These are phyloP conservation scores for Phrynocephalus versicolor DNA, from an alignment of 2,113 vertebrate species.

Conservation along the genomic window DNA sequence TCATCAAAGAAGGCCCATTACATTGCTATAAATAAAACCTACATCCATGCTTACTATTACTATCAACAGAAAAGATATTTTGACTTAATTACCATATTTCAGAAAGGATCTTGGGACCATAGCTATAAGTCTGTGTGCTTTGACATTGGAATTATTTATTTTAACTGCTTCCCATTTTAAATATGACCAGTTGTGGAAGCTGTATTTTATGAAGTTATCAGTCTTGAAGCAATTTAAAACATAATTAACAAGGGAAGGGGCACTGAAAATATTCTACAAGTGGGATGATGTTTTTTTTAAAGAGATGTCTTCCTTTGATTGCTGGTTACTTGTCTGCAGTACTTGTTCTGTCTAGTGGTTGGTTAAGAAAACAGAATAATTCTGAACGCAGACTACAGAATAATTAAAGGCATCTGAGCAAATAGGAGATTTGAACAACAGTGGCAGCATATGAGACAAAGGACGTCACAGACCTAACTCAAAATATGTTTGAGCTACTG, in stretches of 20 bases:
- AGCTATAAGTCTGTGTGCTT: fast-evolving
- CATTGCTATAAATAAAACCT: background rate
- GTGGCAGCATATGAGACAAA: background rate
- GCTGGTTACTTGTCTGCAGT: background rate
- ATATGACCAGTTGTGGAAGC: background rate
- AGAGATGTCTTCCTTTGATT: background rate
- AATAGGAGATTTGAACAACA: background rate
- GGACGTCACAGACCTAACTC: background rate
- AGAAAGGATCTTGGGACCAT: background rate
- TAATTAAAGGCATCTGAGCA: background rate
- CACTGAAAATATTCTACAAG: background rate
- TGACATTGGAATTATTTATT: background rate
- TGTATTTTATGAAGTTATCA: background rate
- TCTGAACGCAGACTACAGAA: too few species aligned
- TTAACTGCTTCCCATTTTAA: background rate
- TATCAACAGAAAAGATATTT: conserved; percentile 17
- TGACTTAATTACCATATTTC: background rate
- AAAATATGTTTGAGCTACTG: background rate
- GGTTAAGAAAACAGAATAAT: background rate
- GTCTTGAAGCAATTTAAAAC: background rate
- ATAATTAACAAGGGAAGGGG: background rate
- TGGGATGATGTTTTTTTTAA: background rate
- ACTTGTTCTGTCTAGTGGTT: background rate
- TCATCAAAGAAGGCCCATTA: background rate
- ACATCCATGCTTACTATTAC: conserved; percentile 24